phyloP scores from a whole-genome alignment of 2,113 vertebrate species.

The Takifugu flavidus region DNA sequence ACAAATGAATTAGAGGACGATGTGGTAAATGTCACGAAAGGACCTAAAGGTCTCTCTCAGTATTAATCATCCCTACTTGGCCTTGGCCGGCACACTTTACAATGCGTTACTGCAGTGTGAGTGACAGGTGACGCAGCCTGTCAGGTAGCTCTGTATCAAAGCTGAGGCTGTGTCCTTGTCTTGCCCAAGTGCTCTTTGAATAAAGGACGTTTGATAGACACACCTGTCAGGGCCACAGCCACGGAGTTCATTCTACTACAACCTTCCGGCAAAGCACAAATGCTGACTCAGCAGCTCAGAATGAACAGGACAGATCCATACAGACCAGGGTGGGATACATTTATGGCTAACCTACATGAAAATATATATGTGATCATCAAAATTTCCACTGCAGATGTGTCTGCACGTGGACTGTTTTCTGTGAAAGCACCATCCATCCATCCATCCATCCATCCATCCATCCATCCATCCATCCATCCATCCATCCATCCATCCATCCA shows the following conservation, averaged over 20 bases:
- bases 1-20: conserved; percentile 3
- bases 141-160: conserved; percentile 38
- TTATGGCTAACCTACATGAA: background rate
- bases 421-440: too few species aligned
- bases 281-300: background rate
- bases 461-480: background rate
- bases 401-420: too few species aligned
- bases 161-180: conserved; percentile 44
- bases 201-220: conserved; percentile 38
- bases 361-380: background rate
- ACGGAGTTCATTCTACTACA: conserved; percentile 27
- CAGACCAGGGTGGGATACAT: background rate
- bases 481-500: background rate
- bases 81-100: conserved; percentile 40
- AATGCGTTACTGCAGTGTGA: conserved; percentile 41
- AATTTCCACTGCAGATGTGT: background rate
- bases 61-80: conserved; percentile 42
- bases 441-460: background rate
- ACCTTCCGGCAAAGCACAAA: background rate
- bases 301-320: background rate
- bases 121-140: conserved; percentile 53
- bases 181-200: conserved; percentile 22
- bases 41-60: conserved; percentile 42
- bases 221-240: conserved; percentile 48
- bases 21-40: conserved; percentile 31